Evolutionary conservation across 2,113 vertebrate genomes (phyloP), one percentile per base, ranked within the genome.

Genomic region (Oreocharis arfaki): DNA sequence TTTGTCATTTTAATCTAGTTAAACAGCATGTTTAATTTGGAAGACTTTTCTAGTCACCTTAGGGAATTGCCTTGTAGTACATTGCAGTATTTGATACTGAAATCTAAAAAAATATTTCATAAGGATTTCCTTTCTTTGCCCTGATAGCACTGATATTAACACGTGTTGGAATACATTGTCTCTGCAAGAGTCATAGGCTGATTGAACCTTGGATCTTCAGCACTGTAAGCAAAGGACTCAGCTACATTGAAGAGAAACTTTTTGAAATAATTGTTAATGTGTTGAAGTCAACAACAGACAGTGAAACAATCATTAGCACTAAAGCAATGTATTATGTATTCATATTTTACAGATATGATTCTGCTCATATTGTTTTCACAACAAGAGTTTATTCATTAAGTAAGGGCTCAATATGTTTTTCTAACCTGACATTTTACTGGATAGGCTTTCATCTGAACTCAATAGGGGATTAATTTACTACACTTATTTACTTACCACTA

Each of bases 1-100:
- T 94, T 95, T 95, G 89, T 95, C 90, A 95, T 78, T 87, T 89
- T 93, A 95, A 96, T 96, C 80, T 89, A 89, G 69, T 93, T 95
- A 92, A 95, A 80, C 55, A 83, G n/a, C 81, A 39, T 87, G 35
- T 82, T 95, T 96, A 96, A 95, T 96, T 96, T 95, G 87, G 86
- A 95, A 89, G 90, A 69, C 63, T 85, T 76, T 91, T 65, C 33
- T 61, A 82, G 46, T 69, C n/a, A 84, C 94, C 77, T 70, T 73
- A 89, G 94, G 78, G 92, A 95, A 93, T 87, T 96, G 52, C 12
- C 80, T 92, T 83, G 57, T 84, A 91, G 30, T 91, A 87, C 60
- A 44, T 27, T 5, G 1, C 53, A 60, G 65, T 52, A 91, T 94
- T 92, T 84, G 64, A 89, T 91, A 73, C 9, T 37, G 49, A 94